phyloP scores from a whole-genome alignment of 2,888 invertebrate species.

The Stenodema calcarata region DNA sequence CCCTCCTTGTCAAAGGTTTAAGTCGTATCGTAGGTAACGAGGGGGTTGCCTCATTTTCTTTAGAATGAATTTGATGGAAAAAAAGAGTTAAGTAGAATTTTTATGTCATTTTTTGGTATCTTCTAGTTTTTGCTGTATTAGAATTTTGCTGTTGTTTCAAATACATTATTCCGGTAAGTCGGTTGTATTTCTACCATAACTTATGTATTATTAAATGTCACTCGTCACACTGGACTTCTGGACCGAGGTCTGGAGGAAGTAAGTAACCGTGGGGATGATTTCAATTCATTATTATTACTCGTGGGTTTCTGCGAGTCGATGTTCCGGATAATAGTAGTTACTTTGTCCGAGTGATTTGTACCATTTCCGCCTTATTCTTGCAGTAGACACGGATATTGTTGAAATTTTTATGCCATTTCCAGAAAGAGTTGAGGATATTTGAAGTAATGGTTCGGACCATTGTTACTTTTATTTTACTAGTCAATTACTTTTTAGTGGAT shows the following conservation, averaged over 20 bases:
- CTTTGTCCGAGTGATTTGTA: too few species aligned
- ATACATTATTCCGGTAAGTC: conserved; percentile 37
- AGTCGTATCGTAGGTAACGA: neutral
- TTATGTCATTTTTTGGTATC: neutral
- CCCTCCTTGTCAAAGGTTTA: neutral
- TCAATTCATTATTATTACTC: neutral
- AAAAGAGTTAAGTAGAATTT: neutral
- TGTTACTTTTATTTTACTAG: too few species aligned
- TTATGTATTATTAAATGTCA: conserved; percentile 35
- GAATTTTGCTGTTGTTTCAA: conserved; percentile 29
- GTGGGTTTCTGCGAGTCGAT: too few species aligned
- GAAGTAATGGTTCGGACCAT: too few species aligned
- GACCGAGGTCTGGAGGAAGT: conserved; percentile 33
- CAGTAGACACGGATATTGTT: too few species aligned
- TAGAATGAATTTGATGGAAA: neutral
- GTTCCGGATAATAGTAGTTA: too few species aligned
- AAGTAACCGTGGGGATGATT: neutral
- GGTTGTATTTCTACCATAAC: conserved; percentile 26
- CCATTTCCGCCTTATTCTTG: too few species aligned
- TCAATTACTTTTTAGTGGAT: too few species aligned
- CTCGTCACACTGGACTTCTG: conserved; percentile 43
- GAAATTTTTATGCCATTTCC: too few species aligned
- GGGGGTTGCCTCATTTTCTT: neutral
- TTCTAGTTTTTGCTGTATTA: conserved; percentile 6
- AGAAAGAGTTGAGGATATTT: too few species aligned